Percentiles rank a stretch among this genome's conserved stretches.
Conservation (phyloP, 1,140 invertebrate genomes). For the Neodiprion virginianus region DNA sequence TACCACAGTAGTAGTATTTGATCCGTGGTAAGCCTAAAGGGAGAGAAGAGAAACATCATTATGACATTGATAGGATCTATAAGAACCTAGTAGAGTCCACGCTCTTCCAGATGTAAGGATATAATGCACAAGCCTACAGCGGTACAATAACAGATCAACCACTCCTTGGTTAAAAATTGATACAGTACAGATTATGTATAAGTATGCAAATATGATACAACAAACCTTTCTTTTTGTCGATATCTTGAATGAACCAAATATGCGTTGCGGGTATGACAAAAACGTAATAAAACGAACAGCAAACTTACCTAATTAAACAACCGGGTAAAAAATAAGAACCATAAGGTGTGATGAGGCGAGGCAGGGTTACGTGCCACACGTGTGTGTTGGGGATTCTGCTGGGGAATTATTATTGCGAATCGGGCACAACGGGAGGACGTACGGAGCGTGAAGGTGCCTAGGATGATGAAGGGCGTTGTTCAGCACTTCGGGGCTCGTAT, state of each 20-base stretch:
- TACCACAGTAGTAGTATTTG: constrained; percentile 73
- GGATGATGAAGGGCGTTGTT: constrained; percentile 59
- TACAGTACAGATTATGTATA: neutral
- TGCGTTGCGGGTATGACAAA: constrained; percentile 12
- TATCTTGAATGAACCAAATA: constrained; percentile 11
- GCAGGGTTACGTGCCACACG: constrained; percentile 14
- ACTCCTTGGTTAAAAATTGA: too few species aligned
- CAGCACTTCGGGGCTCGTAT: constrained; percentile 58
- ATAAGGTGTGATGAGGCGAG: constrained; percentile 26
- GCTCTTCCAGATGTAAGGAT: too few species aligned
- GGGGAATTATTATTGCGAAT: constrained; percentile 44
- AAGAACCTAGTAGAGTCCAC: too few species aligned
- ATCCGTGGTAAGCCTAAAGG: constrained; percentile 70
- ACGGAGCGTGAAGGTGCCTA: constrained; percentile 51
- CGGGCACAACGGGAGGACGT: constrained; percentile 52
- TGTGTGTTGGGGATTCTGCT: constrained; percentile 15
- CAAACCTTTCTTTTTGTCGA: neutral
- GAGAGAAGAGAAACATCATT: constrained; percentile 48
- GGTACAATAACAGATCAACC: too few species aligned
- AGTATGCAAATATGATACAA: neutral
- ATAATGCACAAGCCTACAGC: too few species aligned
- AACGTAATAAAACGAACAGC: constrained; percentile 24
- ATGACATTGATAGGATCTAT: neutral
- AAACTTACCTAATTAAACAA: constrained; percentile 53
- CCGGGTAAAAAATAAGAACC: constrained; percentile 50